A percentile compares a stretch with the other conserved stretches of the same genome.
Conservation (phyloP, 2,113 vertebrate genomes). For the Eudyptes chrysolophus region DNA sequence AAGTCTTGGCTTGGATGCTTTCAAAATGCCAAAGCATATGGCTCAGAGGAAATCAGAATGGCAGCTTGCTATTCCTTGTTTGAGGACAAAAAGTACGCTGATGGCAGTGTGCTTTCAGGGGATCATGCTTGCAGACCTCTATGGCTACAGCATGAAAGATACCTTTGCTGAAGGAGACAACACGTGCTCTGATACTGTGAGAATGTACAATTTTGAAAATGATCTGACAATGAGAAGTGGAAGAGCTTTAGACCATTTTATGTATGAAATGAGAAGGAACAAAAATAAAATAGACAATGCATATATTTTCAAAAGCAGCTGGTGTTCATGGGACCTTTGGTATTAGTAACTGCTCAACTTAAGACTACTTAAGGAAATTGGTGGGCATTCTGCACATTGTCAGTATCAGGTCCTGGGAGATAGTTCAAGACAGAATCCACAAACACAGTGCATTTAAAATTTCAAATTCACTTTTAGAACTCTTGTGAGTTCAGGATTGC, state of each 20-base stretch:
- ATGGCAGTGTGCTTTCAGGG: not conserved
- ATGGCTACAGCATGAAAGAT: not conserved
- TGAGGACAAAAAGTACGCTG: not conserved
- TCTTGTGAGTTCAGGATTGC: not conserved
- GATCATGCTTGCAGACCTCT: not conserved
- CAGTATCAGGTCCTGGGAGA: not conserved
- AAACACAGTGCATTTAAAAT: not conserved
- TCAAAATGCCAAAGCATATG: conserved; percentile 18
- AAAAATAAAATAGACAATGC: not conserved
- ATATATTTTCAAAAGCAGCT: not conserved
- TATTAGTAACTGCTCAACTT: not conserved
- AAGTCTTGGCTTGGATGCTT: conserved; percentile 23
- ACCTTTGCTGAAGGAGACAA: not conserved
- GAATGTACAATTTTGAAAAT: not conserved
- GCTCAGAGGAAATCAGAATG: conserved; percentile 19
- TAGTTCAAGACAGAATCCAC: not conserved
- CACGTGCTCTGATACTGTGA: not conserved
- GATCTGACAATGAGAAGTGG: not conserved
- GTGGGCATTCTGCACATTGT: not conserved
- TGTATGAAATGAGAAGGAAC: not conserved
- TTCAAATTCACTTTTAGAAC: not conserved
- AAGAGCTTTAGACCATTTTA: not conserved
- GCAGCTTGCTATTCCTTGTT: conserved; percentile 23
- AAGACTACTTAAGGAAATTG: not conserved
- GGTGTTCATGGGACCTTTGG: not conserved